Conservation (phyloP, 2,113 vertebrate genomes). For the Ammodytes dubius region DNA sequence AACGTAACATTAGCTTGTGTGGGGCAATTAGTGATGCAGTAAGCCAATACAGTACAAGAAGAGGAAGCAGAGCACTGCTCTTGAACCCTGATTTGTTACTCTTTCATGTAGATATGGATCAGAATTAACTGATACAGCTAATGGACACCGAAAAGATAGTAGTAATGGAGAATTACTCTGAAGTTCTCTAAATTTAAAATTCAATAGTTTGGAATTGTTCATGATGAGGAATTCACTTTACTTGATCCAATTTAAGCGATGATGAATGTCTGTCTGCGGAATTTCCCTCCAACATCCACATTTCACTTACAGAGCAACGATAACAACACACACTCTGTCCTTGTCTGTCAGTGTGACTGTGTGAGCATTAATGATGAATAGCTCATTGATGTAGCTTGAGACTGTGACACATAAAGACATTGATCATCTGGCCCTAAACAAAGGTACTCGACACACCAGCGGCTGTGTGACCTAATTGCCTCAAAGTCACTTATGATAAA, state of each 20-base stretch:
- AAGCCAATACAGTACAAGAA: slow-evolving; percentile 44
- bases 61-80: slow-evolving; percentile 31
- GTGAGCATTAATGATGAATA: slow-evolving; percentile 62
- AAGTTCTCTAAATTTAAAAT: neutral
- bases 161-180: neutral
- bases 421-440: slow-evolving; percentile 66
- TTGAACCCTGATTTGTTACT: slow-evolving; percentile 1
- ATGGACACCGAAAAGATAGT: slow-evolving; percentile 2
- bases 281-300: slow-evolving; percentile 54
- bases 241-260: neutral
- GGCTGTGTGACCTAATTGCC: slow-evolving; percentile 62
- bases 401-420: slow-evolving; percentile 69
- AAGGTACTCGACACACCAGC: slow-evolving; percentile 28
- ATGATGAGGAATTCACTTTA: neutral
- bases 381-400: slow-evolving; percentile 57
- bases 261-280: slow-evolving; percentile 41
- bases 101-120: slow-evolving; percentile 35
- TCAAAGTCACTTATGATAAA: slow-evolving; percentile 41
- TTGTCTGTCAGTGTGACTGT: slow-evolving; percentile 48
- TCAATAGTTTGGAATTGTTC: neutral
- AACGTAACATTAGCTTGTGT: slow-evolving; percentile 44
- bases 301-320: slow-evolving; percentile 16
- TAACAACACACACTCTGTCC: slow-evolving; percentile 41
- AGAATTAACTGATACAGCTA: slow-evolving; percentile 8
- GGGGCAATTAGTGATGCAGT: slow-evolving; percentile 28